Evolutionary conservation across 2,797 vertebrate genomes (phyloP).

Genomic region (Eleutherodactylus coqui): DNA sequence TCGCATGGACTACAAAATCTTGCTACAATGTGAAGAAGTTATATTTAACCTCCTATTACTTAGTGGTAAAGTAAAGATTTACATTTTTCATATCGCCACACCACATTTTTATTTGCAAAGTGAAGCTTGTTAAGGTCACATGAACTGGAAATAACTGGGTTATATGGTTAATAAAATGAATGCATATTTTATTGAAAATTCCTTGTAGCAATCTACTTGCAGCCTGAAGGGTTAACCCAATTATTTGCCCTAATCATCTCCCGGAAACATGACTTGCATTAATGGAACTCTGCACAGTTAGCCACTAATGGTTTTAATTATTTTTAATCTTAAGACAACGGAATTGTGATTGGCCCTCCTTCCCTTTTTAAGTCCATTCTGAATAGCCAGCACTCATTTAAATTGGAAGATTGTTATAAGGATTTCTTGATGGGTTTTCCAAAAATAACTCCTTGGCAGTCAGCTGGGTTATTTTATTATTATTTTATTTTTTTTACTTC

Average conservation of each 20-base stretch:
- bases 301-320: slow-evolving; percentile 45
- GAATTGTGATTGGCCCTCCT: slow-evolving; percentile 31
- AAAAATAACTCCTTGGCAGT: slow-evolving; percentile 50
- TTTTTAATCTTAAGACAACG: slow-evolving; percentile 44
- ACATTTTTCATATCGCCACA: no score
- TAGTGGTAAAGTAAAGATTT: no score
- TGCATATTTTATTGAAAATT: no score
- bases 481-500: slow-evolving; percentile 39
- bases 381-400: slow-evolving; percentile 37
- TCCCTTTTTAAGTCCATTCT: slow-evolving; percentile 21
- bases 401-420: slow-evolving; percentile 49
- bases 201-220: not conserved
- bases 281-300: slow-evolving; percentile 27
- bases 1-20: no score
- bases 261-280: not conserved
- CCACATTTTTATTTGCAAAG: no score
- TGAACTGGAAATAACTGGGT: no score
- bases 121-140: no score
- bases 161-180: no score
- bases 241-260: not conserved
- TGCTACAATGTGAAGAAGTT: no score
- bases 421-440: slow-evolving; percentile 33
- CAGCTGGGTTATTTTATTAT: no score
- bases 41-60: no score
- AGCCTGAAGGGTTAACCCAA: slow-evolving; percentile 5